Evolutionary conservation across 2,797 vertebrate genomes (phyloP).

Genomic region (Cephalopachus bancanus): DNA sequence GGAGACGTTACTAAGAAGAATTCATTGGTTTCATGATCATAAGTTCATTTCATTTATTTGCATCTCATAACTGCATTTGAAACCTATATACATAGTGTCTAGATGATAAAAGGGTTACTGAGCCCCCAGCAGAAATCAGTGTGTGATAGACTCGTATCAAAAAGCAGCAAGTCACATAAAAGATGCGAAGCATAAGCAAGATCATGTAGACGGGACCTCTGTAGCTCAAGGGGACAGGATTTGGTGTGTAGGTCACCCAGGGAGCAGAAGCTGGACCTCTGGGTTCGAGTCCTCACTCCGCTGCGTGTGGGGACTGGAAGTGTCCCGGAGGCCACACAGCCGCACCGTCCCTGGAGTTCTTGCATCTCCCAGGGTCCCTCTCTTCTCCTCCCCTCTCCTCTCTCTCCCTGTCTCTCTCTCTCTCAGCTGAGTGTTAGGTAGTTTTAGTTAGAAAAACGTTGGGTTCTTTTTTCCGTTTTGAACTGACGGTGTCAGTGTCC

Average conservation of each 20-base stretch:
- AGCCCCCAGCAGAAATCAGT: background rate
- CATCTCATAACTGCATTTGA: background rate
- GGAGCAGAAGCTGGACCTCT: background rate
- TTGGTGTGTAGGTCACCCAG: background rate
- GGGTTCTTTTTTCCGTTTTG: background rate
- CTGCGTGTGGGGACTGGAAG: background rate
- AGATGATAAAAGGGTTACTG: constrained; percentile 24
- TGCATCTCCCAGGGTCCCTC: too few relatives aligned
- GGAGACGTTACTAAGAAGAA: constrained; percentile 28
- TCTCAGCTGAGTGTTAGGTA: background rate
- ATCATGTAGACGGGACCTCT: background rate
- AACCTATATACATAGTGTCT: background rate
- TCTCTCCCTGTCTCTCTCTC: too few relatives aligned
- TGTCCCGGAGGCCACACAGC: background rate
- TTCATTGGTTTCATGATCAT: constrained; percentile 24
- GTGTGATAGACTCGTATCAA: background rate
- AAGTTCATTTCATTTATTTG: background rate
- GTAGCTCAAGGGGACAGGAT: background rate
- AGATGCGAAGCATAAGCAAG: background rate
- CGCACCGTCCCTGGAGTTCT: too few relatives aligned
- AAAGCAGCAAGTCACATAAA: constrained; percentile 24
- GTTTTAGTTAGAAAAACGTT: background rate
- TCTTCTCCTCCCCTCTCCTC: too few relatives aligned
- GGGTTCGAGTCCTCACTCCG: background rate
- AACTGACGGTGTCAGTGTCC: background rate